These are phyloP conservation scores for Apostichopus japonicus DNA, from an alignment of 35 echinoderm and acorn worm genomes.

Conservation along the genomic window DNA sequence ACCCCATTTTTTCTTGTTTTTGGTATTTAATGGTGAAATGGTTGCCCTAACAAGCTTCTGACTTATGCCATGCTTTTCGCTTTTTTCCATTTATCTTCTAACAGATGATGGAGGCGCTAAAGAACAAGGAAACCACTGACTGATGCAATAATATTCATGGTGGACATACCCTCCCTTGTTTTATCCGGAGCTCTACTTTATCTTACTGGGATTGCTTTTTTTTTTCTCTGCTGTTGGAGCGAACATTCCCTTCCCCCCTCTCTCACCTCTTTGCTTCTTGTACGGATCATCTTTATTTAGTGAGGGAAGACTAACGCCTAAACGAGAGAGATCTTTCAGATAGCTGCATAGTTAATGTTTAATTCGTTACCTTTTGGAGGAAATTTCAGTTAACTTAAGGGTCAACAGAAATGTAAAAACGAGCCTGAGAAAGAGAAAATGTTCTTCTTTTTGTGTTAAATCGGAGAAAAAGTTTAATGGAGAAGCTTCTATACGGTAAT, in stretches of 20 bases:
- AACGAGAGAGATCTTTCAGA: no score
- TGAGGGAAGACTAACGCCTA: no score
- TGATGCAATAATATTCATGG: not conserved
- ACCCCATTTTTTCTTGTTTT: no score
- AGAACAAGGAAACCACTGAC: constrained; percentile 31
- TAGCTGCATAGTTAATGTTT: no score
- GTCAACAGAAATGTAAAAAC: no score
- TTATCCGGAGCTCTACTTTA: not conserved
- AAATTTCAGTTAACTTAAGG: no score
- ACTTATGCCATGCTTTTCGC: constrained; percentile 9
- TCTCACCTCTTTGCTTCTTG: not conserved
- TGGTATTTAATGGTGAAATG: constrained; percentile 7
- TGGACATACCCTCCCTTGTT: not conserved
- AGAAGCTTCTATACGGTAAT: no score
- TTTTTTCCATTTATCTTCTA: not conserved
- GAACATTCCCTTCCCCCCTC: not conserved
- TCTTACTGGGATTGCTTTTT: not conserved
- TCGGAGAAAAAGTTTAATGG: no score
- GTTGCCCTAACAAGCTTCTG: not conserved
- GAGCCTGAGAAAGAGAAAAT: no score
- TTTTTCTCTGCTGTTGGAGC: not conserved
- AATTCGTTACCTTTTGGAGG: no score
- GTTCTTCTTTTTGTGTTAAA: no score
- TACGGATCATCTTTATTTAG: not conserved
- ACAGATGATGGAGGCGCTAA: constrained; percentile 30